Percentiles rank a stretch among this genome's conserved stretches.
Conservation (phyloP, 2,113 vertebrate genomes). For the Anser brachyrhynchus region DNA sequence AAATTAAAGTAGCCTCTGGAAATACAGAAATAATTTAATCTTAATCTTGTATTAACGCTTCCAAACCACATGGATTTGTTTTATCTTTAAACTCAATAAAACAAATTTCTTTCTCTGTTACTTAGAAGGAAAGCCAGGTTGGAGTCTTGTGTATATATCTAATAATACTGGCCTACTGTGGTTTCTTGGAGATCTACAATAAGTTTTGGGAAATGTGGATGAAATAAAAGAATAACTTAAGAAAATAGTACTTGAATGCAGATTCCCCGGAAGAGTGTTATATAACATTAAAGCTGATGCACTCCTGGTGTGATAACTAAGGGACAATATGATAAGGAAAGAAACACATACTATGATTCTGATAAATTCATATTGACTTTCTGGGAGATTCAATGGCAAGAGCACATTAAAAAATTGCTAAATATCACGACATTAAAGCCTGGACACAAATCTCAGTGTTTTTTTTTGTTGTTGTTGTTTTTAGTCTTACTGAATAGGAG, state of each 20-base stretch:
- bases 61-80: neutral
- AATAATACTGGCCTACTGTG: neutral
- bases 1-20: neutral
- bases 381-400: conserved; percentile 26
- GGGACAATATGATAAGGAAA: conserved; percentile 2
- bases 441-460: neutral
- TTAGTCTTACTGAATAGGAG: neutral
- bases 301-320: conserved; percentile 12
- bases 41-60: neutral
- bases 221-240: conserved; percentile 31
- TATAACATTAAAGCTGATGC: conserved; percentile 31
- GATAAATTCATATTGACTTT: conserved; percentile 46
- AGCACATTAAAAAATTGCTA: neutral
- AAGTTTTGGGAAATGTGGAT: neutral
- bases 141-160: neutral
- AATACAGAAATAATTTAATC: neutral
- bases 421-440: conserved; percentile 31
- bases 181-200: conserved; percentile 9
- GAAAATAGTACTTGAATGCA: conserved; percentile 31
- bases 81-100: neutral
- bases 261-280: conserved; percentile 11
- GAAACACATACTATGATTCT: neutral
- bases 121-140: neutral
- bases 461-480: neutral
- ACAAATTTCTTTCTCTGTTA: neutral